phyloP scores from a whole-genome alignment of 2,888 invertebrate genomes.

The Drosophila buzzatii region DNA sequence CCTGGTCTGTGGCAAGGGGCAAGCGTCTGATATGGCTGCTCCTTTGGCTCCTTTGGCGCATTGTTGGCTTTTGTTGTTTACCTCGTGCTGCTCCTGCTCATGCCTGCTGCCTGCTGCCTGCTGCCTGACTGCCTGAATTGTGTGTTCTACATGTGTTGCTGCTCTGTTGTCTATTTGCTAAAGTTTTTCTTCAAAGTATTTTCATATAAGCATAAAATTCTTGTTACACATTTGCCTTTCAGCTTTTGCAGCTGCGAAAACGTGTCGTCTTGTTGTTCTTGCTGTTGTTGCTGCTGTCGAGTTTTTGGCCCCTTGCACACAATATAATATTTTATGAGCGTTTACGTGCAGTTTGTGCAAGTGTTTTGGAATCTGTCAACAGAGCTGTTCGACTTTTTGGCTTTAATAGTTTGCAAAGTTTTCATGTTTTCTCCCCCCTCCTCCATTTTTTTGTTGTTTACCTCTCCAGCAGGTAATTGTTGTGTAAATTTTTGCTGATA shows the following conservation, averaged over 20 bases:
- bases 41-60: slow-evolving; percentile 58
- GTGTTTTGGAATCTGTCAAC: slow-evolving; percentile 77
- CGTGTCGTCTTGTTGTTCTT: slow-evolving; percentile 13
- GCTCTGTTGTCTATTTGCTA: slow-evolving; percentile 62
- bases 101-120: background rate
- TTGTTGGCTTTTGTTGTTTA: slow-evolving; percentile 66
- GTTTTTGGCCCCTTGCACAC: slow-evolving; percentile 37
- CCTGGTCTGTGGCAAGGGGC: slow-evolving; percentile 39
- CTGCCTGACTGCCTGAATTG: slow-evolving; percentile 24
- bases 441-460: slow-evolving; percentile 15
- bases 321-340: slow-evolving; percentile 57
- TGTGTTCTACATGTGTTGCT: slow-evolving; percentile 38
- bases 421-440: slow-evolving; percentile 1
- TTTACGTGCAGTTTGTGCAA: slow-evolving; percentile 62
- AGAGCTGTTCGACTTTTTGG: slow-evolving; percentile 66
- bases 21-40: slow-evolving; percentile 51
- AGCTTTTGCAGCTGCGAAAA: slow-evolving; percentile 34
- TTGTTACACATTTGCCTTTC: slow-evolving; percentile 58
- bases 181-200: slow-evolving; percentile 59
- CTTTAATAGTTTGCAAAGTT: slow-evolving; percentile 69
- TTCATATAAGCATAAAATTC: slow-evolving; percentile 59
- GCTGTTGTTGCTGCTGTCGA: slow-evolving; percentile 32
- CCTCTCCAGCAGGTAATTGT: slow-evolving; percentile 46
- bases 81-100: slow-evolving; percentile 4
- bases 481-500: slow-evolving; percentile 42